Evolutionary conservation across 2,113 vertebrate genomes (phyloP).

Genomic region (Ovis canadensis): DNA sequence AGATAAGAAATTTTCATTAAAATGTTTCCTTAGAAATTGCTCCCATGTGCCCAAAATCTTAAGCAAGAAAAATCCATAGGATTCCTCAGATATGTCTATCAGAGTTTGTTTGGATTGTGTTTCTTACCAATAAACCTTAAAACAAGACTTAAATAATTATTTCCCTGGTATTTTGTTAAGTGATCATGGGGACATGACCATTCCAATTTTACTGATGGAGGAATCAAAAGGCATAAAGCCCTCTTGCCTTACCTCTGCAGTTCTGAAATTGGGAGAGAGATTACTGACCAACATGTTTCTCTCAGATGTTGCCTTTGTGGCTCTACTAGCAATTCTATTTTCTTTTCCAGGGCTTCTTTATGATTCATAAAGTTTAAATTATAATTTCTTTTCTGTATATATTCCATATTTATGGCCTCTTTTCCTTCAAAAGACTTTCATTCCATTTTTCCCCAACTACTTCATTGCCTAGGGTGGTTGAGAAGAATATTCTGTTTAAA

Average conservation of each 20-base stretch:
- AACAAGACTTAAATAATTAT: neutral
- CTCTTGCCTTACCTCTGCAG: neutral
- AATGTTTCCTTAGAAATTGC: neutral
- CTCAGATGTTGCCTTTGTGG: neutral
- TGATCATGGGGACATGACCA: neutral
- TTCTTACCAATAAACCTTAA: neutral
- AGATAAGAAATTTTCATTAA: neutral
- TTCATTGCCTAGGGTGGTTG: neutral
- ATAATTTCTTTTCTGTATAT: neutral
- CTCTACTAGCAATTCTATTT: neutral
- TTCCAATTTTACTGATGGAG: neutral
- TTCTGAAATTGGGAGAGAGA: neutral
- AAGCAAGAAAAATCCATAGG: neutral
- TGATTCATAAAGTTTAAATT: neutral
- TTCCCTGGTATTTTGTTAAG: neutral
- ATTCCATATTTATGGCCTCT: neutral
- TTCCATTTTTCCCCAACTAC: neutral
- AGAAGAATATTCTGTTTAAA: constrained; percentile 5
- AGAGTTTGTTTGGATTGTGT: neutral
- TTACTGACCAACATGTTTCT: neutral
- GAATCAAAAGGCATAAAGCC: neutral
- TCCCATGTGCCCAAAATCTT: neutral
- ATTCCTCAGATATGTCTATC: neutral
- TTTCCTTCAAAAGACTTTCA: constrained; percentile 4
- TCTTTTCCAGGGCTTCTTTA: neutral